These are phyloP conservation scores for Lithophane leautieri DNA, from an alignment of 2,888 invertebrate genomes.

Conservation along the genomic window DNA sequence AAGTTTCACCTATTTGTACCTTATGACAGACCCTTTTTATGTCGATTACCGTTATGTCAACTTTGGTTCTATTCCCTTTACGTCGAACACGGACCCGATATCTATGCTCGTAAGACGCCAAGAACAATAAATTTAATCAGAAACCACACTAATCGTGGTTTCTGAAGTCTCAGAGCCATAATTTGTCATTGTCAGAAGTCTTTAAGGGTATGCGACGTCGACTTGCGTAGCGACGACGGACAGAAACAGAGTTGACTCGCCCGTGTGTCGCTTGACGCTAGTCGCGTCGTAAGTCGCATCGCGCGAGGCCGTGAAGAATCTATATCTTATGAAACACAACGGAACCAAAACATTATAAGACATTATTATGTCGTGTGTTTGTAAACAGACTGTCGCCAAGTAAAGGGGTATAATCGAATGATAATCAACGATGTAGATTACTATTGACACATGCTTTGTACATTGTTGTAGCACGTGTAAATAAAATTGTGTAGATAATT, in stretches of 20 bases:
- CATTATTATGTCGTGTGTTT: not conserved
- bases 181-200: not conserved
- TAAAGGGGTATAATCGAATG: conserved; percentile 31
- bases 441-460: conserved; percentile 43
- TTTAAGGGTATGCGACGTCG: not conserved
- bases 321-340: not conserved
- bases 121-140: not conserved
- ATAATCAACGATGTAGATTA: conserved; percentile 31
- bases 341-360: not conserved
- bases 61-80: not conserved
- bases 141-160: not conserved
- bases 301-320: too few species aligned
- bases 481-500: not conserved
- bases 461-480: conserved; percentile 27
- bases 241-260: not conserved
- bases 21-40: too few species aligned
- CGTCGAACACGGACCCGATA: not conserved
- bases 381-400: not conserved
- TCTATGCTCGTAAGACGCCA: not conserved
- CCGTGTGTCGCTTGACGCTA: not conserved
- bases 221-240: too few species aligned
- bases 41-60: too few species aligned
- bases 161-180: not conserved
- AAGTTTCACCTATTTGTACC: too few species aligned
- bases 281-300: not conserved